Percentiles rank a stretch among this genome's conserved stretches.
Evolutionary conservation across 2,113 vertebrate species (phyloP).

Genomic region (Pantherophis guttatus): DNA sequence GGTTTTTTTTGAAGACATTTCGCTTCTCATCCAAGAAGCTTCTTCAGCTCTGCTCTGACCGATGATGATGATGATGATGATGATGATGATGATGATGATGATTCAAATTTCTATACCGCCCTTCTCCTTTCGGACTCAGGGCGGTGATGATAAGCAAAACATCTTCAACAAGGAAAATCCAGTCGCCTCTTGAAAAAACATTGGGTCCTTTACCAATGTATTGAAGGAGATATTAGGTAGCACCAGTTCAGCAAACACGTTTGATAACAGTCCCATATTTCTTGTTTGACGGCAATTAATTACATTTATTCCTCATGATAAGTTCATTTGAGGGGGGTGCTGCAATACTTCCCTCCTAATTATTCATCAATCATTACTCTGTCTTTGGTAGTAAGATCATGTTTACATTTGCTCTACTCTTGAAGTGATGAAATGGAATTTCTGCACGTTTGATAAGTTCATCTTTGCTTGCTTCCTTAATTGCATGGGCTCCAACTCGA

Average conservation of each 20-base stretch:
- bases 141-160: too few species aligned
- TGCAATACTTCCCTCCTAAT: background rate
- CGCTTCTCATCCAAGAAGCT: too few species aligned
- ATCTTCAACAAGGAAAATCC: too few species aligned
- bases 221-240: too few species aligned
- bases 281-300: slow-evolving; percentile 2
- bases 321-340: background rate
- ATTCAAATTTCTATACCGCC: too few species aligned
- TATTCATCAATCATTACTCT: background rate
- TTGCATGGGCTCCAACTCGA: background rate
- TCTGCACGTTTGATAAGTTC: slow-evolving; percentile 4
- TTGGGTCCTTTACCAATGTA: too few species aligned
- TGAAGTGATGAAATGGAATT: background rate
- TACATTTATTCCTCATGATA: slow-evolving; percentile 3
- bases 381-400: background rate
- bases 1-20: too few species aligned
- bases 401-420: background rate
- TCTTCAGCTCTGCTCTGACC: too few species aligned
- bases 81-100: too few species aligned
- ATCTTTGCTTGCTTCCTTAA: background rate
- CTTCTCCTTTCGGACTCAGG: too few species aligned
- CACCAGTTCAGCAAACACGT: background rate
- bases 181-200: too few species aligned
- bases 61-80: too few species aligned
- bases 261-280: background rate